phyloP scores from a whole-genome alignment of 2,113 vertebrate genomes.

The Pelvicachromis taeniatus region DNA sequence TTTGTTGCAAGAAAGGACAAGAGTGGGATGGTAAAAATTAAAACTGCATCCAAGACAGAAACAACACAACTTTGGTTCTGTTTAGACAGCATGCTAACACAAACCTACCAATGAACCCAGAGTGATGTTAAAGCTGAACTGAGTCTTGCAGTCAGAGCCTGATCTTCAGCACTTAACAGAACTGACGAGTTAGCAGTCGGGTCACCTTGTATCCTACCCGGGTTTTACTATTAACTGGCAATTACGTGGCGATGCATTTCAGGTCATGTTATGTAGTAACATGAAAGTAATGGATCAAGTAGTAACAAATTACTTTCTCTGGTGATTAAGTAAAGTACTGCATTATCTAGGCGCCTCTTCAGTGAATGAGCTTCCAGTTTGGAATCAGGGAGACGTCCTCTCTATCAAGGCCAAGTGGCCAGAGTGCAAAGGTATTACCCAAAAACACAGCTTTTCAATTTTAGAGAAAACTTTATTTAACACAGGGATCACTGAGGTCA shows the following conservation, averaged over 20 bases:
- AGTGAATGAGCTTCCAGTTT: background rate
- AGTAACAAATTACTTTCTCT: background rate
- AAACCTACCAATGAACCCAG: background rate
- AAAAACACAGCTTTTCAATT: background rate
- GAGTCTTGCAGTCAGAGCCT: background rate
- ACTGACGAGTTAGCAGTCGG: background rate
- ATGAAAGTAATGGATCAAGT: background rate
- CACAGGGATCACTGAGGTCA: background rate
- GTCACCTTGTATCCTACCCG: background rate
- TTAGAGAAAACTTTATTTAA: background rate
- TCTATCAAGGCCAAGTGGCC: background rate
- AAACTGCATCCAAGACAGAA: background rate
- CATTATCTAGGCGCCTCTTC: background rate
- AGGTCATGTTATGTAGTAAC: background rate
- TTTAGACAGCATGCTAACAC: background rate
- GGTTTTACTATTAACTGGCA: background rate
- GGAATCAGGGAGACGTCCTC: background rate
- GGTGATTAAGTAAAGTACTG: background rate
- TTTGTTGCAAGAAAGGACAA: background rate
- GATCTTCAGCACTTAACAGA: background rate
- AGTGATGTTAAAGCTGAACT: accelerated
- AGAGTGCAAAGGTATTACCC: accelerated
- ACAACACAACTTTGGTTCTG: background rate
- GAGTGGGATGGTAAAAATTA: background rate
- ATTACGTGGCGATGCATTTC: background rate